Percentiles rank a stretch among this genome's conserved stretches.
These are phyloP conservation scores for Cynopterus brachyotis DNA, from an alignment of 2,113 vertebrate species.

Conservation along the genomic window DNA sequence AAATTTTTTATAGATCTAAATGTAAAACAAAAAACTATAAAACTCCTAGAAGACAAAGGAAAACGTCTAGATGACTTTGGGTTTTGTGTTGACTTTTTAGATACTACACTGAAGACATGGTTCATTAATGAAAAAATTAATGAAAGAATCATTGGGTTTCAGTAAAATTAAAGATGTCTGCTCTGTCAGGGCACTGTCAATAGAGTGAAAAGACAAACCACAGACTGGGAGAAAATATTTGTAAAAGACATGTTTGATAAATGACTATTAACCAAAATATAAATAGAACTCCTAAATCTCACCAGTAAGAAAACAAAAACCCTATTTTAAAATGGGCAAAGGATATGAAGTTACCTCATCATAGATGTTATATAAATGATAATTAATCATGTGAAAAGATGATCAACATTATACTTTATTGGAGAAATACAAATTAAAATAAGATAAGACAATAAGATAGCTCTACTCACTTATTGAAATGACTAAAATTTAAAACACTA, in stretches of 20 bases:
- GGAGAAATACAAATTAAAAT: not conserved
- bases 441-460: not conserved
- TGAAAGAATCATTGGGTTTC: not conserved
- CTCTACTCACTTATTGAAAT: not conserved
- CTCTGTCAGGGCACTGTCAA: not conserved
- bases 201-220: not conserved
- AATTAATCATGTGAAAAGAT: not conserved
- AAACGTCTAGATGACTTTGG: not conserved
- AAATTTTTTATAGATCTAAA: not conserved
- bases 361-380: not conserved
- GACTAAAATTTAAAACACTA: not conserved
- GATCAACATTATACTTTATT: not conserved
- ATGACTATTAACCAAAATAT: not conserved
- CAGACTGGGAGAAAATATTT: not conserved
- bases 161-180: not conserved
- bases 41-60: not conserved
- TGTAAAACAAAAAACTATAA: not conserved
- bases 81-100: not conserved
- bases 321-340: not conserved
- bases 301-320: not conserved
- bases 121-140: not conserved
- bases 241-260: not conserved
- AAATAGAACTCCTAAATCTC: not conserved
- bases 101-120: not conserved
- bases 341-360: not conserved